Percentiles rank a stretch among this genome's conserved stretches.
Evolutionary conservation across 1,140 invertebrate species (phyloP).

Genomic region (Pogonomyrmex californicus): DNA sequence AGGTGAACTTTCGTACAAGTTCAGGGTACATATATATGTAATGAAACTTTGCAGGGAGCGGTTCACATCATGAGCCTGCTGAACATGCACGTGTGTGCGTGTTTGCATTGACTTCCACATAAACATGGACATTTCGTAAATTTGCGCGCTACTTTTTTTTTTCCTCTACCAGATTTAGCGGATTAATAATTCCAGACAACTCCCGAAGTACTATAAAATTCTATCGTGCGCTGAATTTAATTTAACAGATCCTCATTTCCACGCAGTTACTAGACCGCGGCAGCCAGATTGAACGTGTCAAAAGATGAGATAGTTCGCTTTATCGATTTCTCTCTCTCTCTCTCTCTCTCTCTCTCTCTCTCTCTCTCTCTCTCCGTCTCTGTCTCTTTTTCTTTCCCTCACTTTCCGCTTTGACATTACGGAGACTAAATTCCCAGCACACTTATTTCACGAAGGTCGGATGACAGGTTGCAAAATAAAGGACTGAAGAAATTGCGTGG

Average conservation of each 20-base stretch:
- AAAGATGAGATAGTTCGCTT: constrained; percentile 1
- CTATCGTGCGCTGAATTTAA: constrained; percentile 53
- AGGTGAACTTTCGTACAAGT: constrained; percentile 31
- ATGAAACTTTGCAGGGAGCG: constrained; percentile 35
- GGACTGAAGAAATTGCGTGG: neutral
- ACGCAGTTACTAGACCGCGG: constrained; percentile 16
- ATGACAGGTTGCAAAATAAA: constrained; percentile 33
- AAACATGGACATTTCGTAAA: constrained; percentile 40
- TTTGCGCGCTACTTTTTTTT: constrained; percentile 8
- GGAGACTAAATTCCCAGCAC: neutral
- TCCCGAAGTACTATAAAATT: constrained; percentile 52
- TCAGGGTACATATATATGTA: constrained; percentile 10
- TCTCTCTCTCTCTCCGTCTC: constrained; percentile 16
- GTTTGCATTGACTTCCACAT: constrained; percentile 14
- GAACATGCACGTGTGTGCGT: neutral
- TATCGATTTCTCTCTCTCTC: neutral
- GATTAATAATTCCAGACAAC: constrained; percentile 59
- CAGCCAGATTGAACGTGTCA: constrained; percentile 42
- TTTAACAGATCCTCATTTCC: constrained; percentile 45
- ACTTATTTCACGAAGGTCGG: constrained; percentile 35
- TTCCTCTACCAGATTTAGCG: neutral
- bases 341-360: neutral
- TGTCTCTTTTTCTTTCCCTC: neutral
- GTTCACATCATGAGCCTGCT: constrained; percentile 26
- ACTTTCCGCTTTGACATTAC: neutral